Conservation (phyloP, 2,113 vertebrate genomes). For the Formicarius rufipectus region DNA sequence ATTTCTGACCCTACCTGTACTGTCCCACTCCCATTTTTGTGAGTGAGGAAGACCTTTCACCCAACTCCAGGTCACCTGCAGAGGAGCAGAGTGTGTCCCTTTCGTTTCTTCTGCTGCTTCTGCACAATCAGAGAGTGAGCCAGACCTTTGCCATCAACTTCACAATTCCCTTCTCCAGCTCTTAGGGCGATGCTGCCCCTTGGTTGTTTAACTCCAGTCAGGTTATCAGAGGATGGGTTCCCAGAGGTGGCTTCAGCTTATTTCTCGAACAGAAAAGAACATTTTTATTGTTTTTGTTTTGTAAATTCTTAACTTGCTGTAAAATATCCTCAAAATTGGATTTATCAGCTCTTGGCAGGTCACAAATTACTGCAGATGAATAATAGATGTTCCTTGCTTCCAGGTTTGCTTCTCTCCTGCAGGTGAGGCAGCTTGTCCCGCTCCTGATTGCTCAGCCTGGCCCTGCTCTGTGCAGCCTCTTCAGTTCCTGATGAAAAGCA, state of each 20-base stretch:
- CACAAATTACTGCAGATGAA: neutral
- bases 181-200: neutral
- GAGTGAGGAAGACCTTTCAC: neutral
- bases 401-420: neutral
- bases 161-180: neutral
- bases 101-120: neutral
- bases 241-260: neutral
- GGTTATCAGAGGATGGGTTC: neutral
- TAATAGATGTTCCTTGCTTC: neutral
- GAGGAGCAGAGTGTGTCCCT: neutral
- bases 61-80: neutral
- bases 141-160: neutral
- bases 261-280: neutral
- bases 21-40: neutral
- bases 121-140: neutral
- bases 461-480: neutral
- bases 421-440: neutral
- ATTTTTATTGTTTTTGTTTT: neutral
- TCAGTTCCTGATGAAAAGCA: neutral
- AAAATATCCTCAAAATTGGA: neutral
- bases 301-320: neutral
- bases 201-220: neutral
- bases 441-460: neutral
- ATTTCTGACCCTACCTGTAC: neutral
- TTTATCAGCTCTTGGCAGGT: conserved; percentile 4